phyloP scores from a whole-genome alignment of 2,888 invertebrate genomes.

The Cepaea hortensis region DNA sequence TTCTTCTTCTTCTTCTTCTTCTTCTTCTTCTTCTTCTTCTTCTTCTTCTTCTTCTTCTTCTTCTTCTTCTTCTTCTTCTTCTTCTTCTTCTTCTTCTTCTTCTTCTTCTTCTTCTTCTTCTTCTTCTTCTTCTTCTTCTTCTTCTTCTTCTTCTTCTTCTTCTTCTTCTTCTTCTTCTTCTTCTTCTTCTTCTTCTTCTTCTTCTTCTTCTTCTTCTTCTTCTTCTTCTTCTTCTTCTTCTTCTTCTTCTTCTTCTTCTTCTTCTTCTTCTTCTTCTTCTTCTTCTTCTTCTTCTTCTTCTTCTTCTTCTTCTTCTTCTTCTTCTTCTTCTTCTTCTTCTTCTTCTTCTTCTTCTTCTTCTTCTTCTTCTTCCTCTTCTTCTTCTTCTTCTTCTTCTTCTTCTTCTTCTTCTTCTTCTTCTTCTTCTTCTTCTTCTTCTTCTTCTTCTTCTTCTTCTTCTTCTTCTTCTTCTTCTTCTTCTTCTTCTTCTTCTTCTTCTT shows the following conservation, averaged over 20 bases:
- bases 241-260: too few species aligned
- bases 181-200: background rate
- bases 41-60: background rate
- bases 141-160: background rate
- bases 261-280: too few species aligned
- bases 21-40: too few species aligned
- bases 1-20: background rate
- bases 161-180: background rate
- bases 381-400: conserved; percentile 8
- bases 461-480: conserved; percentile 22
- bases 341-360: background rate
- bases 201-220: background rate
- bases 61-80: background rate
- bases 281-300: background rate
- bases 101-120: background rate
- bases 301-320: background rate
- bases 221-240: background rate
- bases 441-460: conserved; percentile 10
- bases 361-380: background rate
- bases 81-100: background rate
- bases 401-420: conserved; percentile 24
- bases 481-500: conserved; percentile 20
- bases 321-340: background rate
- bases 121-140: background rate
- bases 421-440: conserved; percentile 36